A percentile compares a stretch with the other conserved stretches of the same genome.
Evolutionary conservation across 2,888 invertebrate genomes (phyloP).

Genomic region (Tortrix viridana): DNA sequence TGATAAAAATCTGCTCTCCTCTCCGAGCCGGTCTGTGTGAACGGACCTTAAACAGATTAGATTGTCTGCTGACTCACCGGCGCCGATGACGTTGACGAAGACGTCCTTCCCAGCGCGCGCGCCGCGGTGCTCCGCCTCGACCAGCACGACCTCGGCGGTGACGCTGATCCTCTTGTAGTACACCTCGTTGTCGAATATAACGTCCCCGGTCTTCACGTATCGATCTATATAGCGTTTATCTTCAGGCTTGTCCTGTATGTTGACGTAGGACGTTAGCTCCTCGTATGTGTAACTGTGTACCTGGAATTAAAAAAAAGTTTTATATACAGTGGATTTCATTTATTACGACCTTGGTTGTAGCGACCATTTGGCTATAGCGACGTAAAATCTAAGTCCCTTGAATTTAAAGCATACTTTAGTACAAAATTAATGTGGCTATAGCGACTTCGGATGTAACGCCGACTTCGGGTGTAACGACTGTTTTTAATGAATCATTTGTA

Average conservation of each 20-base stretch:
- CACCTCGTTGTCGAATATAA: constrained; percentile 69
- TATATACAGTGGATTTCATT: no score
- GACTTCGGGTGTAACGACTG: no score
- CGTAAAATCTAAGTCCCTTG: no score
- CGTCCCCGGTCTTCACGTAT: constrained; percentile 53
- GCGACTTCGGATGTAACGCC: no score
- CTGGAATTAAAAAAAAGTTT: constrained; percentile 43
- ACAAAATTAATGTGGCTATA: no score
- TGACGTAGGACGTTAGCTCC: constrained; percentile 61
- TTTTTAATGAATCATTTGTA: no score
- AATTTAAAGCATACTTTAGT: no score
- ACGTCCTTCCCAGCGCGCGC: constrained; percentile 75
- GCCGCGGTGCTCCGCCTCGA: constrained; percentile 86
- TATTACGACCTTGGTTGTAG: no score
- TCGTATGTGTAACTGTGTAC: constrained; percentile 68
- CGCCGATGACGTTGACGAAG: constrained; percentile 87
- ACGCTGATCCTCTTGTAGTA: constrained; percentile 82
- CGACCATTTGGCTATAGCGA: no score
- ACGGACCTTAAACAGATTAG: constrained; percentile 29
- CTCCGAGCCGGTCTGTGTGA: no score
- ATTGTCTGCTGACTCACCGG: constrained; percentile 78
- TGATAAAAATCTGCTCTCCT: no score
- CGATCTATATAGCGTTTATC: constrained; percentile 61
- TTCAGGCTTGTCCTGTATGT: constrained; percentile 52
- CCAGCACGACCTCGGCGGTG: constrained; percentile 84